These are phyloP conservation scores for Cataglyphis livida DNA, from an alignment of 2,888 invertebrate species.

Conservation along the genomic window DNA sequence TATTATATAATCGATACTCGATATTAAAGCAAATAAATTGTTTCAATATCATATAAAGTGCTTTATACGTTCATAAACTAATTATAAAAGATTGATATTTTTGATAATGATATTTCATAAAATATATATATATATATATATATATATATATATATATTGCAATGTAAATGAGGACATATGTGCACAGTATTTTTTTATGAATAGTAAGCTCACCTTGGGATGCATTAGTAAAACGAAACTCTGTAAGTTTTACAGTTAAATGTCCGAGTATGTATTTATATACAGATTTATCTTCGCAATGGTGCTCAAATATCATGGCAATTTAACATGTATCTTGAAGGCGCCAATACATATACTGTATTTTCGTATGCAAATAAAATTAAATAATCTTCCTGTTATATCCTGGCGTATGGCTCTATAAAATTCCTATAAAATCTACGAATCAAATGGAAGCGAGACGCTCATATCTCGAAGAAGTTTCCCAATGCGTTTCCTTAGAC, in stretches of 20 bases:
- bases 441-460: conserved; percentile 8
- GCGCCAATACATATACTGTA: neutral
- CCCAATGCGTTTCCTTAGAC: conserved; percentile 76
- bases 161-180: conserved; percentile 6
- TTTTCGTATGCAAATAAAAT: conserved; percentile 42
- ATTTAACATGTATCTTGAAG: conserved; percentile 14
- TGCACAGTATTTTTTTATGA: conserved; percentile 22
- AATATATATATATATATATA: neutral
- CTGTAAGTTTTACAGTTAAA: conserved; percentile 6
- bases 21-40: neutral
- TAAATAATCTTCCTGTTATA: conserved; percentile 40
- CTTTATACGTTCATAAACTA: conserved; percentile 2
- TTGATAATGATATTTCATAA: conserved; percentile 47
- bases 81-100: conserved; percentile 43
- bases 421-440: conserved; percentile 2
- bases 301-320: neutral
- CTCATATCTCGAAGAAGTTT: conserved; percentile 35
- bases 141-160: neutral
- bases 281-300: neutral
- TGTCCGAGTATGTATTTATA: conserved; percentile 12
- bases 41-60: conserved; percentile 16
- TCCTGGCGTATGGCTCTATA: neutral
- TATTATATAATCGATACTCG: conserved; percentile 3
- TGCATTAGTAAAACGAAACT: neutral
- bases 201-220: neutral